A percentile compares a stretch with the other conserved stretches of the same genome.
These are phyloP conservation scores for Paradoxurus hermaphroditus DNA, from an alignment of 2,113 vertebrate genomes.

Conservation along the genomic window DNA sequence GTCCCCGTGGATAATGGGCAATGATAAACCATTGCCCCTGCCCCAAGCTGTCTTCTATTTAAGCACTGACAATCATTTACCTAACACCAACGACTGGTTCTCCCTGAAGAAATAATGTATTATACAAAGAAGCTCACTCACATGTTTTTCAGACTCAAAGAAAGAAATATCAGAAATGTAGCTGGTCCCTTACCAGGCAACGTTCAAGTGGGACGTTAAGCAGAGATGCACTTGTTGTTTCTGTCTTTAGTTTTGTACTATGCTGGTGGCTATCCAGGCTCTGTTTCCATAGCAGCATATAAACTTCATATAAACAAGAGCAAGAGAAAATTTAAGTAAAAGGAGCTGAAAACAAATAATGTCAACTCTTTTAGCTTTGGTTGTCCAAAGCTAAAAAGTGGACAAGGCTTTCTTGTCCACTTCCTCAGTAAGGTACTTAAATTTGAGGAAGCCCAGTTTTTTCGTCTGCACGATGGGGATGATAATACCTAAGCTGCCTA, in stretches of 20 bases:
- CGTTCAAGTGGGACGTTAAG: not conserved
- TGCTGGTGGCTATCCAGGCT: not conserved
- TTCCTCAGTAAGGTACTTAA: not conserved
- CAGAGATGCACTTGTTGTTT: not conserved
- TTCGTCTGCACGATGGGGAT: not conserved
- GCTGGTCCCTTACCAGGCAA: not conserved
- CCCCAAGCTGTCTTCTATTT: not conserved
- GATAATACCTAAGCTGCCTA: not conserved
- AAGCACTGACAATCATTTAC: not conserved
- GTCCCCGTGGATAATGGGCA: not conserved
- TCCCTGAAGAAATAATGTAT: not conserved
- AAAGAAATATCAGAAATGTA: not conserved
- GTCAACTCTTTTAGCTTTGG: not conserved
- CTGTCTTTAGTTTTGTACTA: not conserved
- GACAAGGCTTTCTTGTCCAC: not conserved
- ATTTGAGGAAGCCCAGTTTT: not conserved
- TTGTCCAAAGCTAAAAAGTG: no score
- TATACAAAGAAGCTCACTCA: not conserved
- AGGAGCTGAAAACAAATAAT: not conserved
- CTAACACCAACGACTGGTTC: not conserved
- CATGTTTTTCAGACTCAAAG: not conserved
- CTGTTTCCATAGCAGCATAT: slow-evolving; percentile 8
- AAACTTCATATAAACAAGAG: not conserved
- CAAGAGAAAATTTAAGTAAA: not conserved
- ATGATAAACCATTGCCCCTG: not conserved